phyloP scores from a whole-genome alignment of 2,888 invertebrate genomes.

The Acleris laterana region DNA sequence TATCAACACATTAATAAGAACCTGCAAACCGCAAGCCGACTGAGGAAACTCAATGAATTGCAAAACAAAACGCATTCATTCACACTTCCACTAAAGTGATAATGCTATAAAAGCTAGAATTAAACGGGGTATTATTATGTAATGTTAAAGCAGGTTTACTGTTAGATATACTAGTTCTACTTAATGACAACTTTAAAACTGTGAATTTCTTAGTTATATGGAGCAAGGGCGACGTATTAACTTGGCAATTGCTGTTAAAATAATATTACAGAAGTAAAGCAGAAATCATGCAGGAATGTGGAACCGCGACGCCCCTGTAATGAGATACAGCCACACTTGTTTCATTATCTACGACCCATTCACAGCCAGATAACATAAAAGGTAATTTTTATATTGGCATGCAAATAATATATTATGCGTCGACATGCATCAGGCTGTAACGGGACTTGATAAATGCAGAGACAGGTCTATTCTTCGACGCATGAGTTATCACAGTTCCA shows the following conservation, averaged over 20 bases:
- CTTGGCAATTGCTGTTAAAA: constrained; percentile 22
- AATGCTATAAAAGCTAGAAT: constrained; percentile 9
- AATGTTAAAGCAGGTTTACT: constrained; percentile 10
- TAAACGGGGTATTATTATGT: constrained; percentile 11
- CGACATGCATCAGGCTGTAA: constrained; percentile 24
- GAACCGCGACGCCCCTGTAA: constrained; percentile 64
- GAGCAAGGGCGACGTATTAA: constrained; percentile 25
- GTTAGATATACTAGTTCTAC: constrained; percentile 1
- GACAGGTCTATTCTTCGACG: constrained; percentile 18
- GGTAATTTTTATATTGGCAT: constrained; percentile 29
- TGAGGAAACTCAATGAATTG: constrained; percentile 23
- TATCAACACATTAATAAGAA: constrained; percentile 8
- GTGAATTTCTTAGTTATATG: constrained; percentile 1
- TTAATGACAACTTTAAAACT: background rate
- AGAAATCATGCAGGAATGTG: constrained; percentile 56
- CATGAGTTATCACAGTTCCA: constrained; percentile 33
- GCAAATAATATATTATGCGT: constrained; percentile 25
- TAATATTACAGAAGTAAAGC: constrained; percentile 38
- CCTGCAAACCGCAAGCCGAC: constrained; percentile 15
- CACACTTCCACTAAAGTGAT: constrained; percentile 21
- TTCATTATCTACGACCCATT: constrained; percentile 60
- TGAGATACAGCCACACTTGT: constrained; percentile 64
- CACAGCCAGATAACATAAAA: constrained; percentile 43
- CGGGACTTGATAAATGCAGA: constrained; percentile 23
- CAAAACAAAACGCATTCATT: constrained; percentile 24